phyloP scores from a whole-genome alignment of 2,113 vertebrate species.

The Steatornis caripensis region DNA sequence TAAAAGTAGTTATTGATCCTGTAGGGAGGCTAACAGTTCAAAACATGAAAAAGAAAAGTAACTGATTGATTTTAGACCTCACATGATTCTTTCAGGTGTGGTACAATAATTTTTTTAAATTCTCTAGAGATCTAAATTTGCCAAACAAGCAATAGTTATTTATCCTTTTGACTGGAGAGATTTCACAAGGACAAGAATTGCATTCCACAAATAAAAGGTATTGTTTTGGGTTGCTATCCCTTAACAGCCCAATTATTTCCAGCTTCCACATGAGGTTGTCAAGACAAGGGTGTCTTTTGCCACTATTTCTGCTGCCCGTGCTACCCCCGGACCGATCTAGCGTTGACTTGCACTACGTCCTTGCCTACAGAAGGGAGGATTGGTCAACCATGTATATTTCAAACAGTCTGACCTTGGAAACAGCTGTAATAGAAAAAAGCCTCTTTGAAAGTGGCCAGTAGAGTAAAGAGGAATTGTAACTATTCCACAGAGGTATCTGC shows the following conservation, averaged over 20 bases:
- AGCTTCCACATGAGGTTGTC: background rate
- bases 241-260: background rate
- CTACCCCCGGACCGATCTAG: background rate
- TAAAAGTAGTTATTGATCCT: background rate
- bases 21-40: background rate
- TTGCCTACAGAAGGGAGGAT: background rate
- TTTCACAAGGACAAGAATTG: background rate
- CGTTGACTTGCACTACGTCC: background rate
- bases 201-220: background rate
- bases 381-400: background rate
- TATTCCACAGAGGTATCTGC: background rate
- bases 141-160: background rate
- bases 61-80: background rate
- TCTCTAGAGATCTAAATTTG: background rate
- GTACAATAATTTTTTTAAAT: background rate
- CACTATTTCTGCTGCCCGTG: accelerated
- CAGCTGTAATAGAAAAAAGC: background rate
- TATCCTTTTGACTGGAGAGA: background rate
- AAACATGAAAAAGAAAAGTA: background rate
- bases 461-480: background rate
- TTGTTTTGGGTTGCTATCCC: background rate
- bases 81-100: background rate
- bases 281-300: background rate
- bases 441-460: background rate
- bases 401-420: background rate